A percentile compares a stretch with the other conserved stretches of the same genome.
Conservation (phyloP, 2,888 invertebrate species). For the Plebejus argus region DNA sequence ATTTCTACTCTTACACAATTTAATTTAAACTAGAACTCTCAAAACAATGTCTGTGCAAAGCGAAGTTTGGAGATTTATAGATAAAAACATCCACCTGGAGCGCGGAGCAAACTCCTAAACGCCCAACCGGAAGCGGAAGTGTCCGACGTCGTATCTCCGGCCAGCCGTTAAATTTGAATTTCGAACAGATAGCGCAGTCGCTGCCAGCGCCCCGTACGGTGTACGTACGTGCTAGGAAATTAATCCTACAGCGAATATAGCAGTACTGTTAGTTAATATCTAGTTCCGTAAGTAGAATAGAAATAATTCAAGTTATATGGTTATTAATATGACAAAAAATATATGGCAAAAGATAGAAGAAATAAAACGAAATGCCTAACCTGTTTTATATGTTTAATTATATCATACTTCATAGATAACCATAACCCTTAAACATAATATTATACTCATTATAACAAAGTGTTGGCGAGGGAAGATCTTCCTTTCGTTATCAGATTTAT, state of each 20-base stretch:
- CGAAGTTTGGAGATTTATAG: constrained; percentile 15
- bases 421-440: no score
- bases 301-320: neutral
- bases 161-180: constrained; percentile 76
- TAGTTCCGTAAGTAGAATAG: neutral
- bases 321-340: no score
- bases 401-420: no score
- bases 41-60: neutral
- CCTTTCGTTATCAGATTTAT: neutral
- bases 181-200: constrained; percentile 69
- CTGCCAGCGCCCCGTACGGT: constrained; percentile 59
- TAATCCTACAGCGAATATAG: constrained; percentile 43
- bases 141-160: constrained; percentile 68
- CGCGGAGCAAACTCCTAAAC: constrained; percentile 36
- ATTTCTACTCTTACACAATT: neutral
- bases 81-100: constrained; percentile 22
- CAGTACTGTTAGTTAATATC: neutral
- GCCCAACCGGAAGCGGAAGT: constrained; percentile 50
- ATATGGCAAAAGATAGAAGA: no score
- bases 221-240: constrained; percentile 66
- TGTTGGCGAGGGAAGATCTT: neutral
- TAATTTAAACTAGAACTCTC: neutral
- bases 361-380: no score
- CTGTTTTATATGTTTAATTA: no score
- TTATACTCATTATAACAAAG: neutral